Base-by-base conservation (phyloP, 2,113 vertebrate species). In the Epinephelus cyanopodus region DNA sequence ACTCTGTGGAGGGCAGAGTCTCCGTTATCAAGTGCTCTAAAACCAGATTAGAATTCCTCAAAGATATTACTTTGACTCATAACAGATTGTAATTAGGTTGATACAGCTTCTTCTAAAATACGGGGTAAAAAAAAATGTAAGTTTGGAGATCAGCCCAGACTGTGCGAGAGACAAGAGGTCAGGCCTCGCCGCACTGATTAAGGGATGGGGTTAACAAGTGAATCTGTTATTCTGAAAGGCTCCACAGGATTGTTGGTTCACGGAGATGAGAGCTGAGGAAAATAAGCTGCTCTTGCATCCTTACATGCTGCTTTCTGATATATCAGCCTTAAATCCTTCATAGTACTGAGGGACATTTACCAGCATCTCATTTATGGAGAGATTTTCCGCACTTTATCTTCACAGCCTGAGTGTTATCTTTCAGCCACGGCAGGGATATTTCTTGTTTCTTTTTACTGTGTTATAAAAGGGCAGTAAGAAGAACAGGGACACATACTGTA, bases 291-390 rank as follows among this genome's bases (percentile, higher is more conserved):
- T 77, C 39, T 66, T 58, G 64, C 56, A 50, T 79, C 21, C 56
- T 83, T 63, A 79, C 58, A 69, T 58, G 67, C 81, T 67, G 52
- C 53, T 79, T 66, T 73, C 15, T 79, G 71, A 69, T 86, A 67
- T 19, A 70, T 70, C 79, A 79, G 84, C 66, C 29, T 73, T 56
- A 77, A 85, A 90, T 79, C 86, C 77, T 48, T 77, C 58, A 74
- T 17, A 33, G 63, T 66, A 56, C 50, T 33, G 17, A 57, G 33
- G 61, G 62, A 86, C 75, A 74, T 75, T 77, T 72, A 81, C 50
- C 45, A 87, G 74, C 45, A 62, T 81, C 50, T 62, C 62, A 83
- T 86, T 82, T 67, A 84, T 77, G 23, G 25, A n/a, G 27, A 79
- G 70, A 81, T 79, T 69, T 86, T 73, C 27, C 72, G 25, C 6